Percentiles rank a stretch among this genome's conserved stretches.
phyloP scores from a whole-genome alignment of 1,140 invertebrate species.

The Eulimnadia texana region DNA sequence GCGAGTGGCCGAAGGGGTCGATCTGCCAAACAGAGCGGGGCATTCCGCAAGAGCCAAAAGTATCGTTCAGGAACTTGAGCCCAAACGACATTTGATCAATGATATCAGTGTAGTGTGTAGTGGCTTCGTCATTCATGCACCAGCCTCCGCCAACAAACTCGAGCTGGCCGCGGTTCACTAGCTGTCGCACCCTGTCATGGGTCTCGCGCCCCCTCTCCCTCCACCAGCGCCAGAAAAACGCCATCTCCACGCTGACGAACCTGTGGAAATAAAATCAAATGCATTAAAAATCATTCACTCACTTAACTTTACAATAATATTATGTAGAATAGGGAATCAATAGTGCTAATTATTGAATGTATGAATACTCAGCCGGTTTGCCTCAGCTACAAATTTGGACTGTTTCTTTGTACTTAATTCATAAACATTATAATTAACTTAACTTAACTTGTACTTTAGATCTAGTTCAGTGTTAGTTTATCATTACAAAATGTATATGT shows the following conservation, averaged over 20 bases:
- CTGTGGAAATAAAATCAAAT: constrained; percentile 19
- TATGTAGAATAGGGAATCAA: too few relatives aligned
- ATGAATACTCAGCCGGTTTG: too few relatives aligned
- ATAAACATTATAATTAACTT: too few relatives aligned
- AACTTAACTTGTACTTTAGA: too few relatives aligned
- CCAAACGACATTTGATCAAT: constrained; percentile 40
- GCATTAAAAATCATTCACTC: background rate
- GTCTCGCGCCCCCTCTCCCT: constrained; percentile 28
- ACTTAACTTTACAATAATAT: too few relatives aligned
- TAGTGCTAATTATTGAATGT: too few relatives aligned
- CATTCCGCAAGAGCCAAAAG: constrained; percentile 45
- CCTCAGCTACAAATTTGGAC: too few relatives aligned
- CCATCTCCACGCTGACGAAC: constrained; percentile 34
- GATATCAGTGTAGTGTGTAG: constrained; percentile 30
- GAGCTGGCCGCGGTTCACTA: constrained; percentile 30
- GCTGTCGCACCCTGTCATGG: constrained; percentile 27
- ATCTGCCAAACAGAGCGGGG: constrained; percentile 60
- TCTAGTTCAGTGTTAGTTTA: too few relatives aligned
- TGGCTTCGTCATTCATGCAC: constrained; percentile 26
- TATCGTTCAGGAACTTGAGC: constrained; percentile 38
- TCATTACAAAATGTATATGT: too few relatives aligned
- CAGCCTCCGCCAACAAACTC: constrained; percentile 37
- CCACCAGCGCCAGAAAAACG: constrained; percentile 42
- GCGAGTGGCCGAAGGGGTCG: constrained; percentile 56
- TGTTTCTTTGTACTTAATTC: too few relatives aligned